Conservation (phyloP, 2,113 vertebrate species). For the Lepisosteus osseus region DNA sequence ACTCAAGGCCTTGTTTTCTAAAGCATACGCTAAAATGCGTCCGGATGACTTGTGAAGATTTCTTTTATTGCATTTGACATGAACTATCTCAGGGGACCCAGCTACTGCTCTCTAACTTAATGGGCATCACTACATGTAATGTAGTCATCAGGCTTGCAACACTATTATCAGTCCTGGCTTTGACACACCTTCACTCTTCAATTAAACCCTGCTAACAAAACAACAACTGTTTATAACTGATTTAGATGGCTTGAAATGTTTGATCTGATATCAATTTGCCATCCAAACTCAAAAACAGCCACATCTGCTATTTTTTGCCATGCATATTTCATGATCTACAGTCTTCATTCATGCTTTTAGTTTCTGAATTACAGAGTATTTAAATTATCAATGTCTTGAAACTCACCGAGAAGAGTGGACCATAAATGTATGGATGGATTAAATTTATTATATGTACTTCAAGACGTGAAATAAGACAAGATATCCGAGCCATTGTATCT, state of each 20-base stretch:
- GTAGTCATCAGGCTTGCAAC: constrained; percentile 53
- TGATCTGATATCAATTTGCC: background rate
- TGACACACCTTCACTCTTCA: constrained; percentile 59
- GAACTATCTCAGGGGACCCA: constrained; percentile 59
- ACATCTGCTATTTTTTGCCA: background rate
- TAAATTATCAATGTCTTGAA: too few species aligned
- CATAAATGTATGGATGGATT: too few species aligned
- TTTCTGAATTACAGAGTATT: too few species aligned
- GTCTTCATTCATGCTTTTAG: too few species aligned
- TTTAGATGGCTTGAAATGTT: background rate
- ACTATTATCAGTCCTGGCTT: constrained; percentile 51
- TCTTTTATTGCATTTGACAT: constrained; percentile 62
- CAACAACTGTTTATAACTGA: constrained; percentile 42
- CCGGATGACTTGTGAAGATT: constrained; percentile 43
- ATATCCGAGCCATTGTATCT: too few species aligned
- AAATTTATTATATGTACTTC: too few species aligned
- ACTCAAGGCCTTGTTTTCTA: background rate
- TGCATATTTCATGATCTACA: background rate
- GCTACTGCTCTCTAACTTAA: constrained; percentile 66
- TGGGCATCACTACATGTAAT: constrained; percentile 63
- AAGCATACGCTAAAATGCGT: constrained; percentile 42
- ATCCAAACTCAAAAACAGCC: background rate
- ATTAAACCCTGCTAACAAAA: constrained; percentile 61
- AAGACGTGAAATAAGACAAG: too few species aligned
- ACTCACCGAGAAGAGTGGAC: too few species aligned